A percentile compares a stretch with the other conserved stretches of the same genome.
Evolutionary conservation across 2,113 vertebrate species (phyloP).

Genomic region (Podilymbus podiceps): DNA sequence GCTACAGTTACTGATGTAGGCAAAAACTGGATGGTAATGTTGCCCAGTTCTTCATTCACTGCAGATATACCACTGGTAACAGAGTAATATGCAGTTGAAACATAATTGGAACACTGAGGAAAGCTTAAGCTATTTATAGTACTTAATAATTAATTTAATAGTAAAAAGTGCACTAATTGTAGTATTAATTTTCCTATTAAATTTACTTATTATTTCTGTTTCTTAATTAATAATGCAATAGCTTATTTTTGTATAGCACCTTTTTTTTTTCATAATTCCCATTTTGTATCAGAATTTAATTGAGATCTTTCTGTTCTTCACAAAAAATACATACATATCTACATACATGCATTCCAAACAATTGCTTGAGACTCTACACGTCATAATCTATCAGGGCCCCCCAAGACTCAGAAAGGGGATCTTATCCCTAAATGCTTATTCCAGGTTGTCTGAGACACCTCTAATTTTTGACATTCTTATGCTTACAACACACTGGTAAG

Average conservation of each 20-base stretch:
- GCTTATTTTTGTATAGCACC: background rate
- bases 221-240: slow-evolving; percentile 5
- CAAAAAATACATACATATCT: background rate
- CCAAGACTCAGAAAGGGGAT: background rate
- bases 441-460: background rate
- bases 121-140: background rate
- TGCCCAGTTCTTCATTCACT: background rate
- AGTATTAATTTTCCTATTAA: background rate
- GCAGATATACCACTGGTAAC: background rate
- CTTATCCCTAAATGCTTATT: background rate
- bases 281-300: background rate
- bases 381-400: background rate
- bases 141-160: background rate
- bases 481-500: background rate
- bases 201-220: slow-evolving; percentile 4
- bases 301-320: background rate
- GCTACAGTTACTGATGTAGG: background rate
- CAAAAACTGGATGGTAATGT: background rate
- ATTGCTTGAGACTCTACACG: background rate
- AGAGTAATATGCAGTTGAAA: background rate
- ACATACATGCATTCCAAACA: background rate
- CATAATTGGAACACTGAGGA: background rate
- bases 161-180: background rate
- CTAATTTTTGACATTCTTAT: background rate
- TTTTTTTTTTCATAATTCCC: background rate